Evolutionary conservation across 1,140 invertebrate species (phyloP).

Genomic region (Cydia pomonella): DNA sequence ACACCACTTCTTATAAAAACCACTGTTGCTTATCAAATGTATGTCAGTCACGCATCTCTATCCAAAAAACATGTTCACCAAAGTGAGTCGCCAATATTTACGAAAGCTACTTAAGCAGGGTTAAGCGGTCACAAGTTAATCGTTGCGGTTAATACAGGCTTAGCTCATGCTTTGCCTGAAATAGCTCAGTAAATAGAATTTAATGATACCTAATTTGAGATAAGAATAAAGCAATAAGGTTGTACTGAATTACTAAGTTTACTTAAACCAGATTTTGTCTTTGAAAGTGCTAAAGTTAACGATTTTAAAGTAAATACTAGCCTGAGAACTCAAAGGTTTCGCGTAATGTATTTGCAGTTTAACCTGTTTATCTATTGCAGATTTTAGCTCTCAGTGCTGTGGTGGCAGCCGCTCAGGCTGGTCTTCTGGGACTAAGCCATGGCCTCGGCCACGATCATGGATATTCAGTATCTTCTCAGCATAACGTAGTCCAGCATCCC

Average conservation of each 20-base stretch:
- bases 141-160: conserved; percentile 18
- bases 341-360: not conserved
- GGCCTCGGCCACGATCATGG: conserved; percentile 48
- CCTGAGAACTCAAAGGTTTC: not conserved
- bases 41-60: conserved; percentile 68
- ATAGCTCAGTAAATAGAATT: conserved; percentile 20
- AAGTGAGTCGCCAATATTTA: conserved; percentile 58
- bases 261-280: conserved; percentile 17
- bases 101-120: conserved; percentile 35
- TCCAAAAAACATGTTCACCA: conserved; percentile 71
- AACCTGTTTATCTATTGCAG: conserved; percentile 51
- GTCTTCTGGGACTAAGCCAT: conserved; percentile 48
- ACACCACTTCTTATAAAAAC: conserved; percentile 75
- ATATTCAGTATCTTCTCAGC: conserved; percentile 52
- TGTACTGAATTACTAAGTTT: conserved; percentile 13
- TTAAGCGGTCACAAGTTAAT: conserved; percentile 31
- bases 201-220: conserved; percentile 27
- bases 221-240: conserved; percentile 6
- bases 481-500: conserved; percentile 50
- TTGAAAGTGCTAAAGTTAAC: conserved; percentile 13
- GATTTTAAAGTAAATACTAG: not conserved
- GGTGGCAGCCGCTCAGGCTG: conserved; percentile 62
- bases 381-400: conserved; percentile 63
- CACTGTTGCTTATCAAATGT: conserved; percentile 60
- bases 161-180: conserved; percentile 3